Evolutionary conservation across 1,140 invertebrate genomes (phyloP), one percentile per base, ranked within the genome.

Genomic region (Penaeus japonicus): DNA sequence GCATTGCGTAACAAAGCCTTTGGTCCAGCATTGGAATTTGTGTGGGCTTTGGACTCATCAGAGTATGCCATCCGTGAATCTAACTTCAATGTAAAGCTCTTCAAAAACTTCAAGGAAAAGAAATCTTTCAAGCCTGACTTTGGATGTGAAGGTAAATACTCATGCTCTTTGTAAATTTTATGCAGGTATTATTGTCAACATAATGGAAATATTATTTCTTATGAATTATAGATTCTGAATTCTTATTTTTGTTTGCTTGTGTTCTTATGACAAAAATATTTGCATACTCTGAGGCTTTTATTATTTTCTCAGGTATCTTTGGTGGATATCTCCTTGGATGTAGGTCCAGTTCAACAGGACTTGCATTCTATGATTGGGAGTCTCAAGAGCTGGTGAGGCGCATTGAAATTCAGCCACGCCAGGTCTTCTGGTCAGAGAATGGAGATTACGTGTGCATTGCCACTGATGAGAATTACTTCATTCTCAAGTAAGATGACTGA

Each of bases 361-460:
- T 99, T 83, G 95, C 96, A 0, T 99, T 99, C 92, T 99, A 98
- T 92, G 99, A 99, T 92, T 99, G 99, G 99, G 98, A 99, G 91
- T 95, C 87, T 4, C 93, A 98, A 54, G 97, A 98, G 89, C 93
- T 99, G 3, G 94, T 99, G 18, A 94, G 99, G 89, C 95, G 98
- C 89, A 99, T 99, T 92, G 98, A 99, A 93, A 99, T 99, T 91
- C 96, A 97, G 92, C 97, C 97, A 0, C 97, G 96, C 84, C 96
- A 96, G 91, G 96, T 99, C 24, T 98, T 96, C 92, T 99, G 99
- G 99, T 98, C 98, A 32, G 99, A 99, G 93, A 98, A 96, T 93
- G 98, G 98, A 2, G 82, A 87, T 32, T 90, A 91, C 47, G 96
- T 99, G 22, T 98, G 97, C 91, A 95, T 99, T 59, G 97, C 97